A percentile compares a stretch with the other conserved stretches of the same genome.
These are phyloP conservation scores for Sphaeridia pumilis DNA, from an alignment of 2,888 invertebrate species.

Conservation along the genomic window DNA sequence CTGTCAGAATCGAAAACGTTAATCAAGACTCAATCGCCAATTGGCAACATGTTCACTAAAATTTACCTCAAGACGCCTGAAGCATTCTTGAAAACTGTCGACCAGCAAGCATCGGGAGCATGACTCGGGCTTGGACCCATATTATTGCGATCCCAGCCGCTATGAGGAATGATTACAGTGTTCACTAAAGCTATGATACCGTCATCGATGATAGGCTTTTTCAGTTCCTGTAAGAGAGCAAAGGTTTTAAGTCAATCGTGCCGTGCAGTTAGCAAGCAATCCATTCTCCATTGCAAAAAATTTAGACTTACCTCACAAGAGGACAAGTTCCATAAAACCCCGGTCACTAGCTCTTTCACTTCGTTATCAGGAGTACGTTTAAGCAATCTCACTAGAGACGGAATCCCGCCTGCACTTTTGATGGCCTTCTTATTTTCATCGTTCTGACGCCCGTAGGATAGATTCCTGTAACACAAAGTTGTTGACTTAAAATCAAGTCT, in stretches of 20 bases:
- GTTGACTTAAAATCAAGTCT: no score
- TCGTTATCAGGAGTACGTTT: conserved; percentile 82
- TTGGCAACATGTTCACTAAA: no score
- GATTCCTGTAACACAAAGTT: conserved; percentile 57
- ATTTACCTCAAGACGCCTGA: conserved; percentile 74
- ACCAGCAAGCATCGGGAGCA: conserved; percentile 79
- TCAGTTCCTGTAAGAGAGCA: conserved; percentile 62
- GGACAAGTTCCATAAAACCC: conserved; percentile 98
- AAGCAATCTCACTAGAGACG: conserved; percentile 74
- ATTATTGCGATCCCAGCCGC: conserved; percentile 80
- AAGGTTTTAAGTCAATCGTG: no score
- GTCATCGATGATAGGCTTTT: conserved; percentile 91
- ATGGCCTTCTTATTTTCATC: conserved; percentile 97
- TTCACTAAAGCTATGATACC: conserved; percentile 83
- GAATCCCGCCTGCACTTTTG: conserved; percentile 84
- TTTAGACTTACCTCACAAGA: conserved; percentile 71
- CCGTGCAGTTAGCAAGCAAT: no score
- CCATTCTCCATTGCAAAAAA: no score
- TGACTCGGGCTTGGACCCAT: conserved; percentile 43
- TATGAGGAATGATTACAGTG: conserved; percentile 87
- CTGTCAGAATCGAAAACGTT: conserved; percentile 41
- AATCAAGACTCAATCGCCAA: no score
- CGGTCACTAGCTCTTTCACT: conserved; percentile 70
- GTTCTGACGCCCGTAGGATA: conserved; percentile 93
- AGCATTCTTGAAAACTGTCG: conserved; percentile 93